These are phyloP conservation scores for Clarias gariepinus DNA, from an alignment of 2,113 vertebrate genomes.

Conservation along the genomic window DNA sequence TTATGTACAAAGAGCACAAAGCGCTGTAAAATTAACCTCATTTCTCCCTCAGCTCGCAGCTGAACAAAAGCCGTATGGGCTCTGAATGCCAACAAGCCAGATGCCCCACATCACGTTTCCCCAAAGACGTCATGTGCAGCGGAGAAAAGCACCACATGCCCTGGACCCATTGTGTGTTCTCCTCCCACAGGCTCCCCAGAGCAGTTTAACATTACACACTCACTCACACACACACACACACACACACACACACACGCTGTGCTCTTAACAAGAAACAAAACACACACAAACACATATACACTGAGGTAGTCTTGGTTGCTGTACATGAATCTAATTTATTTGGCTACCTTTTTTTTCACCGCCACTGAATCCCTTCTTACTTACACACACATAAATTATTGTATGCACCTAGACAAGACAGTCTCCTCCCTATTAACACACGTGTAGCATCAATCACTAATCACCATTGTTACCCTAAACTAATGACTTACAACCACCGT, in stretches of 20 bases:
- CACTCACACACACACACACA: slow-evolving; percentile 18
- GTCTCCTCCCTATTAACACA: not conserved
- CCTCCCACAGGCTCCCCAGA: slow-evolving; percentile 44
- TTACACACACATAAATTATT: slow-evolving; percentile 45
- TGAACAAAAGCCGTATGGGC: slow-evolving; percentile 47
- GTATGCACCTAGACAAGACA: not conserved
- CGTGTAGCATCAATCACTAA: not conserved
- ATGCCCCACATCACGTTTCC: slow-evolving; percentile 51
- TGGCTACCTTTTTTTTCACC: not conserved
- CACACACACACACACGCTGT: not conserved
- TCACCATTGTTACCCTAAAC: not conserved
- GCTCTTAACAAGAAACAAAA: not conserved
- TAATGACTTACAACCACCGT: not conserved
- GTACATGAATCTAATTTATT: not conserved
- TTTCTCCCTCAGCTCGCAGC: slow-evolving; percentile 38
- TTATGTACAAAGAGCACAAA: slow-evolving; percentile 49
- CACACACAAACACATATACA: not conserved
- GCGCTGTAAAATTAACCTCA: slow-evolving; percentile 50
- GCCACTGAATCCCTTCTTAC: not conserved
- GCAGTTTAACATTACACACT: slow-evolving; percentile 46
- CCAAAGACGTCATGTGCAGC: slow-evolving; percentile 40
- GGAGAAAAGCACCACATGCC: slow-evolving; percentile 48
- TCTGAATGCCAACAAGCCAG: slow-evolving; percentile 53
- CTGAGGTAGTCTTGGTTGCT: not conserved
- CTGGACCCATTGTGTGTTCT: slow-evolving; percentile 34